Percentiles rank a stretch among this genome's conserved stretches.
phyloP scores from a whole-genome alignment of 2,113 vertebrate species.

The Rhabdornis inornatus region DNA sequence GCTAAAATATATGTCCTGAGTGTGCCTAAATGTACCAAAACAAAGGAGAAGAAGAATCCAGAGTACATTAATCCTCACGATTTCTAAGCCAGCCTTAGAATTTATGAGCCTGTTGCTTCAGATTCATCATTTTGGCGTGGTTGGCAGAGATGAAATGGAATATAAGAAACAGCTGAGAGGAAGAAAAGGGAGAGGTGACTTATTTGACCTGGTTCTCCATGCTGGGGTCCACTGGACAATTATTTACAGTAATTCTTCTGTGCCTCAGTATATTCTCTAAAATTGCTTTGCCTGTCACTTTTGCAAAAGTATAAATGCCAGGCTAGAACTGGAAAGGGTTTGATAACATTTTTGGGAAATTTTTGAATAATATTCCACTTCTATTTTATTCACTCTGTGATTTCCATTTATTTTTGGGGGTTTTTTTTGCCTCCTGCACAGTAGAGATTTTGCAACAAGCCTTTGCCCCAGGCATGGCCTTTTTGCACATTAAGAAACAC shows the following conservation, averaged over 20 bases:
- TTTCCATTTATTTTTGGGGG: background rate
- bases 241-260: background rate
- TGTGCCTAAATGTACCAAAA: background rate
- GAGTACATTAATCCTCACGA: background rate
- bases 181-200: background rate
- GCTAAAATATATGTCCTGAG: background rate
- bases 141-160: background rate
- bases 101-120: background rate
- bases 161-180: conserved; percentile 22
- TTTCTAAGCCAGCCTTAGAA: background rate
- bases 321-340: background rate
- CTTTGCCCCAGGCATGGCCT: background rate
- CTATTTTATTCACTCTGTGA: background rate
- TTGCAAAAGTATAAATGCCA: background rate
- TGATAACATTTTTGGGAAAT: background rate
- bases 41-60: background rate
- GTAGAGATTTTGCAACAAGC: background rate
- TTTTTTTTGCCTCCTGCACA: background rate
- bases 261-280: background rate
- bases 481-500: background rate
- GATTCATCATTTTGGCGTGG: background rate
- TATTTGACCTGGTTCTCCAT: background rate
- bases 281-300: background rate
- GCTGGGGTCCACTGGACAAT: background rate
- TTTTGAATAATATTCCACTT: background rate